These are phyloP conservation scores for Hybognathus amarus DNA, from an alignment of 2,797 vertebrate genomes.

Conservation along the genomic window DNA sequence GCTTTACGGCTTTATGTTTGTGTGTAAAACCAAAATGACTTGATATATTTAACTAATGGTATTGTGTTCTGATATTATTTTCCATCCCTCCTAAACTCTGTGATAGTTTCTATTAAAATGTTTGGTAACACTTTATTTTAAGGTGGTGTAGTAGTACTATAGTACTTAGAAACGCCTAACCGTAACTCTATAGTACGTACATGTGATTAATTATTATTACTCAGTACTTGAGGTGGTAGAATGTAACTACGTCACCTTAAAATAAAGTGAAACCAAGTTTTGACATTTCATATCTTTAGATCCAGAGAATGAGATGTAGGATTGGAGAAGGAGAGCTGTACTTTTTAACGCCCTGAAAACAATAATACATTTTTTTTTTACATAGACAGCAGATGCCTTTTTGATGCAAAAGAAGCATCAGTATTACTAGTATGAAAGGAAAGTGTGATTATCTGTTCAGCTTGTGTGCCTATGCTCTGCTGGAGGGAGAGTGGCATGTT, in stretches of 20 bases:
- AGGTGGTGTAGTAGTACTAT: too few species aligned
- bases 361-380: conserved; percentile 6
- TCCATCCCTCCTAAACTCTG: background rate
- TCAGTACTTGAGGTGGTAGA: background rate
- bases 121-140: too few species aligned
- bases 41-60: background rate
- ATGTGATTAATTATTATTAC: background rate
- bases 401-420: conserved; percentile 21
- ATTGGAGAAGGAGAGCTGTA: background rate
- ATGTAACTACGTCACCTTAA: background rate
- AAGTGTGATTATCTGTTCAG: background rate
- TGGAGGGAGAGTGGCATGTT: conserved; percentile 38
- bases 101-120: background rate
- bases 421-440: conserved; percentile 1
- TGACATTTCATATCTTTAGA: conserved; percentile 10
- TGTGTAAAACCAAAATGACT: background rate
- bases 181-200: background rate
- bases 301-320: conserved; percentile 10
- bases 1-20: background rate
- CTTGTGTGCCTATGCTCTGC: background rate
- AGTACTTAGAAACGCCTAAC: background rate
- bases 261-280: background rate
- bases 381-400: conserved; percentile 28
- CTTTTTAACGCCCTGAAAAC: background rate
- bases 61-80: conserved; percentile 4